Evolutionary conservation across 2,888 invertebrate species (phyloP).

Genomic region (Philopedon plagiatum): DNA sequence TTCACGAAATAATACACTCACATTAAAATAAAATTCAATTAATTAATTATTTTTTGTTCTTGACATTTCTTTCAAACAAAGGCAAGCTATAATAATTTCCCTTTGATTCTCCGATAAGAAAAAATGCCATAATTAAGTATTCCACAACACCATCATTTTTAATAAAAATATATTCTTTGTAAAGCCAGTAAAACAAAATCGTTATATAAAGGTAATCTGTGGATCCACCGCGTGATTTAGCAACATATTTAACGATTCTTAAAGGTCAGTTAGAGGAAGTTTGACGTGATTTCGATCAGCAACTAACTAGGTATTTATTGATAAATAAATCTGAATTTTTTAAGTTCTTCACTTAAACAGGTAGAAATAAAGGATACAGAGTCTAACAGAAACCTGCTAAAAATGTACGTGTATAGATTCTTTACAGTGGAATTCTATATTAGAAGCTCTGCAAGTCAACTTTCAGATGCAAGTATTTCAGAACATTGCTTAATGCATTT

Average conservation of each 20-base stretch:
- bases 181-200: background rate
- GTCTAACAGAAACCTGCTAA: too few species aligned
- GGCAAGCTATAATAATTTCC: background rate
- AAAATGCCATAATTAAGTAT: constrained; percentile 31
- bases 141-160: constrained; percentile 29
- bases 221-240: background rate
- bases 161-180: background rate
- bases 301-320: background rate
- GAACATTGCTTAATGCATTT: too few species aligned
- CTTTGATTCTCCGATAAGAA: constrained; percentile 19
- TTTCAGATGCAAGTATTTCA: too few species aligned
- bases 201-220: constrained; percentile 9
- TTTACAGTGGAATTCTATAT: too few species aligned
- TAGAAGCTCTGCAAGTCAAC: too few species aligned
- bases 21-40: background rate
- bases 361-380: too few species aligned
- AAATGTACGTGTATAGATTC: too few species aligned
- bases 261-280: constrained; percentile 7
- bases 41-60: background rate
- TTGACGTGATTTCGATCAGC: background rate
- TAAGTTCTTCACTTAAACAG: background rate
- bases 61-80: constrained; percentile 20
- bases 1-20: background rate
- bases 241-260: constrained; percentile 8
- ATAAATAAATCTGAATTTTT: background rate